These are phyloP conservation scores for Andrena praecox DNA, from an alignment of 2,888 invertebrate species.

Conservation along the genomic window DNA sequence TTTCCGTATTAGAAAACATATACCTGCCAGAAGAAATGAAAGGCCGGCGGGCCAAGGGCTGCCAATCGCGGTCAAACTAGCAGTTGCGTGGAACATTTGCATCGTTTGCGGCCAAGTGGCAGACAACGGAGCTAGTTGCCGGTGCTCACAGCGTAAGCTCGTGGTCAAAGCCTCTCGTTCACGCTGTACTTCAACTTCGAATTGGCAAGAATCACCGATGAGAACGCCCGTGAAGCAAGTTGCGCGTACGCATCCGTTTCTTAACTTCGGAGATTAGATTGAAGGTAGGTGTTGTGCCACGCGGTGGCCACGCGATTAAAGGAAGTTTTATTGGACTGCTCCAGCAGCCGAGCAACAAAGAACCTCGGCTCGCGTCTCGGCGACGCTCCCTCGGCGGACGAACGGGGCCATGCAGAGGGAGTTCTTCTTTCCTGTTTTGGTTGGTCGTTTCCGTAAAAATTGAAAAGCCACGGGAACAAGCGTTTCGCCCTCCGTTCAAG, in stretches of 20 bases:
- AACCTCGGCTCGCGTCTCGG: neutral
- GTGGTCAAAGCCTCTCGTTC: slow-evolving; percentile 8
- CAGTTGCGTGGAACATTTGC: slow-evolving; percentile 14
- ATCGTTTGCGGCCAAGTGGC: slow-evolving; percentile 31
- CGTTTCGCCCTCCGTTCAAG: neutral
- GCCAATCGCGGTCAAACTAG: slow-evolving; percentile 12
- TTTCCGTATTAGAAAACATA: neutral
- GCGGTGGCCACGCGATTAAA: neutral
- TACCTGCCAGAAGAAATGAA: neutral
- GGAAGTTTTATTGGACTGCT: neutral
- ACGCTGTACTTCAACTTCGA: slow-evolving; percentile 12
- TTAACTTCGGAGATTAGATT: neutral
- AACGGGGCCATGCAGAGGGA: neutral
- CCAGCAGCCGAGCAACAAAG: neutral
- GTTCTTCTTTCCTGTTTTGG: slow-evolving; percentile 22
- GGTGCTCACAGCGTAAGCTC: slow-evolving; percentile 12
- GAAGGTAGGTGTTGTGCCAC: neutral
- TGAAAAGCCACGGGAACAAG: slow-evolving; percentile 7
- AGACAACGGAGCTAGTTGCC: slow-evolving; percentile 16
- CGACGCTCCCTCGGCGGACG: neutral
- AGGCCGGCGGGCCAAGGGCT: neutral
- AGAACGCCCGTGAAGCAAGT: neutral
- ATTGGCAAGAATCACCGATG: slow-evolving; percentile 15
- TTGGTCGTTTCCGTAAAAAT: slow-evolving; percentile 16
- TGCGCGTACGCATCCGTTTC: neutral